Base-by-base conservation (phyloP, 2,113 vertebrate species). In the Pithys albifrons region DNA sequence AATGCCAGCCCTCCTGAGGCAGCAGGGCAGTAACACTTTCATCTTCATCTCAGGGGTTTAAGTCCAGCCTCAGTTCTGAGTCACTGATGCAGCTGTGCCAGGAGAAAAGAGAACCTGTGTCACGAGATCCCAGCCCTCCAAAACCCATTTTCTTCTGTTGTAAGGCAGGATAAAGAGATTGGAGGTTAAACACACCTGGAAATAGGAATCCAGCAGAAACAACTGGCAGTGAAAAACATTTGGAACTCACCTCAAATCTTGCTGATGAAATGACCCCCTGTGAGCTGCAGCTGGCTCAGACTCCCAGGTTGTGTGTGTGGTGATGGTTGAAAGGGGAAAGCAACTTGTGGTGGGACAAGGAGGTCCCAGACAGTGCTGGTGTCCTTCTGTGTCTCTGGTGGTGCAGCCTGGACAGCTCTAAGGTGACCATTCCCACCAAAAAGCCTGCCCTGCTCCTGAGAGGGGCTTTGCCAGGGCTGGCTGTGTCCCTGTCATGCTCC, bases 401-500 rank as follows among this genome's bases (percentile, higher is more conserved):
- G 18, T 19, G 39, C 33, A 65, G 45, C 65, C 58, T 69, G 35
- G 24, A 12, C n/a, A 31, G 35, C 73, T 64, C 31, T 27, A 35
- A 2, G 62, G 62, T 27, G 37, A 75, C 9, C 7, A 4, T 14
- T 46, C 19, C 51, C 19, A 29, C 1, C 57, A 20, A 20, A 17
- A 57, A 46, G 55, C 25, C 25, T 7, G 11, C 6, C 27, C 45
- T 29, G 55, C 0, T 66, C 41, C 79, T 6, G 23, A 48, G 37
- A 0, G 0, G 35, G 45, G 31, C 15, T 65, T 37, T 64, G 37
- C 48, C 57, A 25, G 31, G 14, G 8, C 2, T 0, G 13, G 19
- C 4, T 24, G 39, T 4, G 4, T 65, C 83, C 80, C 2, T 14
- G 27, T 10, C 13, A 0, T 2, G 17, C 25, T 29, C 54, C 72